phyloP scores from a whole-genome alignment of 2,113 vertebrate species.

The Synchiropus splendidus region DNA sequence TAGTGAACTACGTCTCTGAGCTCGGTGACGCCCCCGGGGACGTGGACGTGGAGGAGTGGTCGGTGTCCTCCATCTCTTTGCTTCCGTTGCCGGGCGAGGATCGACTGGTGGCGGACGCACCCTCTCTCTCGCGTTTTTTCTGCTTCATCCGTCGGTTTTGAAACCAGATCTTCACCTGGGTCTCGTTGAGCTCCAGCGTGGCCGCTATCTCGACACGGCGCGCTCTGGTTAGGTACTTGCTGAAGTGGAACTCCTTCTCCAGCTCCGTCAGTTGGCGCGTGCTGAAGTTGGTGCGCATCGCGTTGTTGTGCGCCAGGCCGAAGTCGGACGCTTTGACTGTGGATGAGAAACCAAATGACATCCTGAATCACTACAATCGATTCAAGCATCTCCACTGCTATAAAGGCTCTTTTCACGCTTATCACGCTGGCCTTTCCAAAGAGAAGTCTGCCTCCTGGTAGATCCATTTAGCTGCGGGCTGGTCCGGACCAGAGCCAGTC shows the following conservation, averaged over 20 bases:
- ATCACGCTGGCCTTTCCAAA: neutral
- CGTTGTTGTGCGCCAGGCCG: conserved; percentile 66
- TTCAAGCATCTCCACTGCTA: neutral
- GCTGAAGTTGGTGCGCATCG: conserved; percentile 93
- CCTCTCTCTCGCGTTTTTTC: conserved; percentile 90
- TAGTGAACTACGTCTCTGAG: conserved; percentile 62
- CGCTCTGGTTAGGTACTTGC: conserved; percentile 91
- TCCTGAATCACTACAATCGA: neutral
- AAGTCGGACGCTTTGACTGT: conserved; percentile 79
- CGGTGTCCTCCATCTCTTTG: conserved; percentile 76
- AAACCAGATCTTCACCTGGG: conserved; percentile 98
- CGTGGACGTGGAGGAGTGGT: conserved; percentile 78
- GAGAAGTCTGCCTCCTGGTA: too few relatives aligned
- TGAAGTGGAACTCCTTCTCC: conserved; percentile 98
- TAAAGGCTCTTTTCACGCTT: neutral
- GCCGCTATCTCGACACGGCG: conserved; percentile 90
- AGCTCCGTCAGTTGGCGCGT: conserved; percentile 94
- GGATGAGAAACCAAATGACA: conserved; percentile 1
- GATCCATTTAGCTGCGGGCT: too few relatives aligned
- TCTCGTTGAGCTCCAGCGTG: conserved; percentile 89
- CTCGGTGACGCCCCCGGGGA: conserved; percentile 86
- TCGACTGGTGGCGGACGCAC: conserved; percentile 46
- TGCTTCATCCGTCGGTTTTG: conserved; percentile 97
- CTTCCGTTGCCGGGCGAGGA: conserved; percentile 15
- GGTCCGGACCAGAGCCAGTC: too few relatives aligned